Base-by-base conservation (phyloP, 2,888 invertebrate genomes). In the Imbricaverruca yamaguchii region DNA sequence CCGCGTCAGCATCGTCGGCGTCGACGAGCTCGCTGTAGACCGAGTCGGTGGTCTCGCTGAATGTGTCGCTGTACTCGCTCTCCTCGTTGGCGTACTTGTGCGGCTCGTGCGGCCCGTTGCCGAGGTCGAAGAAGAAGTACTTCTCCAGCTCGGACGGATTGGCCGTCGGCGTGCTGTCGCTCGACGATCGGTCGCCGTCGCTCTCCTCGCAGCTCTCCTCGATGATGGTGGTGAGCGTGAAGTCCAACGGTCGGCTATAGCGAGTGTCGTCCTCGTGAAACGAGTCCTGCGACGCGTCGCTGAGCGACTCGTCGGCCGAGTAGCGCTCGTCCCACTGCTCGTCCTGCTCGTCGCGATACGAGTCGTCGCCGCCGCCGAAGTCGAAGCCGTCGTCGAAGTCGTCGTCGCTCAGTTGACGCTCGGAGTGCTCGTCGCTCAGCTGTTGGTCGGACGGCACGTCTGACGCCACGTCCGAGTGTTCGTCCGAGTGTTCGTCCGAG, bases 141-240 rank as follows among this genome's bases (percentile, higher is more conserved):
- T 94, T 95, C 87, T 96, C 96, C 83, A 96, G 88, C 86, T 95
- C 94, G 0, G 95, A 94, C 0, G 93, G 92, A 80, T 85, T 84
- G 18, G 84, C 84, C 74, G 83, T 83, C 4, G 82, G 81, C 53
- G 83, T 83, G 23, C 83, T 82, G 21, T 84, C 83, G n/a, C 82
- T 81, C 21, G 81, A 82, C 25, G 83, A 81, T 81, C 84, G 84
- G 63, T 86, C 86, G 63, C 83, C 83, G 59, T 86, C 86, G 87
- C 95, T 95, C 87, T 96, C 96, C 88, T 96, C 96, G 87, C 96
- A 96, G 85, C 95, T 95, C 88, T 96, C 96, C 88, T 96, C 96
- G 57, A 95, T 93, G 84, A 96, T 96, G 0, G 96, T 96, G 86
- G 96, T 96, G 83, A 96, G 89, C 2, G 95, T 95, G 86, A 95